Evolutionary conservation across 2,888 invertebrate species (phyloP), one percentile per base, ranked within the genome.

Genomic region (Agrotis segetum): DNA sequence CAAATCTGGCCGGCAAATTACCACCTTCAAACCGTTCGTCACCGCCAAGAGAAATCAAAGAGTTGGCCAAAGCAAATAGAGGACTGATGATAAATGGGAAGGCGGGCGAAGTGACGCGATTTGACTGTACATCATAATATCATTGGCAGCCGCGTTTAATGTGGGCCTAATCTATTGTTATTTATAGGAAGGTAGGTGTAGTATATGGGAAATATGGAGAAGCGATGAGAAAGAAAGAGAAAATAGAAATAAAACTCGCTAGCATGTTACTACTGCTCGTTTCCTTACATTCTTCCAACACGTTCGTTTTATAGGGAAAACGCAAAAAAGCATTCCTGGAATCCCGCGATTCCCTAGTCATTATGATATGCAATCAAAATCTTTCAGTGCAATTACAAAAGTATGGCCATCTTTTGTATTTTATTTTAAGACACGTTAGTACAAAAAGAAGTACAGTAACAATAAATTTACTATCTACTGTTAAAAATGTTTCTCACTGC

Each of bases 161-260:
- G 88, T 85, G 81, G 76, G 84, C 83, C 81, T 85, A 86, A 89
- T 89, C 89, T 88, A 90, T 90, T 90, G 89, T 89, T 90, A 90
- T 88, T 90, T 87, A 88, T 90, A 89, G 85, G 80, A 71, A 53
- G 60, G 61, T 58, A 49, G 34, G 4, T 67, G 13, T 69, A 85
- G 88, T 80, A 83, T 74, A 82, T 60, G 59, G 34, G 0, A 0
- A 49, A 73, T 14, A 19, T 52, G 4, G 9, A 68, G 68, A 79
- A 21, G 40, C 4, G 1, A 2, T 19, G 3, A 13, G 14, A 49
- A 50, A 24, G 6, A 53, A 49, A 56, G 3, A 52, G 11, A 3
- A 14, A 68, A 11, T 19, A 17, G 3, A 29, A 17, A n/a, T n/a
- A 34, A 40, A 40, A 34, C 34, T 34, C 34, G 34, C 34, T 34